Conservation (phyloP, 2,797 vertebrate species). For the Lagodon rhomboides region DNA sequence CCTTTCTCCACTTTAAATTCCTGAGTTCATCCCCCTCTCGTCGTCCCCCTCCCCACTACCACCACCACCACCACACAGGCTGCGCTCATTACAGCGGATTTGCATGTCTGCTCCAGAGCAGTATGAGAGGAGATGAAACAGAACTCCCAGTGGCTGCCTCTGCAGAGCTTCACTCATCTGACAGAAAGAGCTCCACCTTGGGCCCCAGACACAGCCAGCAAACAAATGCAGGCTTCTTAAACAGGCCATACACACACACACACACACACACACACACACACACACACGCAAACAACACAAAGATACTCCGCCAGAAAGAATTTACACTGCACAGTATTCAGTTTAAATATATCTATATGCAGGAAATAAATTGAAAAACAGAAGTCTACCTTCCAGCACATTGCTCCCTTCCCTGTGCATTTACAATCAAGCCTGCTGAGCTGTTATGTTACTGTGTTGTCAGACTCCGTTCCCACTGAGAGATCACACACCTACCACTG, state of each 20-base stretch:
- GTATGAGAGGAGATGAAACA: slow-evolving; percentile 84
- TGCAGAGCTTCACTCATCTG: slow-evolving; percentile 83
- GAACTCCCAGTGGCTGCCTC: slow-evolving; percentile 83
- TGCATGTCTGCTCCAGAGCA: slow-evolving; percentile 85
- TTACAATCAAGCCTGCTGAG: slow-evolving; percentile 53
- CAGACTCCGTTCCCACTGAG: slow-evolving; percentile 40
- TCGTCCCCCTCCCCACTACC: background rate
- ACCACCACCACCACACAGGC: slow-evolving; percentile 68
- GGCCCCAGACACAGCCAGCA: slow-evolving; percentile 76
- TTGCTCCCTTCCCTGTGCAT: slow-evolving; percentile 39
- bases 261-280: slow-evolving; percentile 17
- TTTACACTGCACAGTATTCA: slow-evolving; percentile 57
- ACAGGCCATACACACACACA: slow-evolving; percentile 51
- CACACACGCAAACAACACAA: slow-evolving; percentile 35
- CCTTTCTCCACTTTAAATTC: slow-evolving; percentile 76
- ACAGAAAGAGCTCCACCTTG: slow-evolving; percentile 82
- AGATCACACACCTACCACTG: slow-evolving; percentile 46
- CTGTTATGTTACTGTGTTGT: slow-evolving; percentile 36
- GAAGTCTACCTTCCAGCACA: slow-evolving; percentile 52
- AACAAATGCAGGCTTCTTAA: slow-evolving; percentile 77
- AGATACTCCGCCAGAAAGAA: slow-evolving; percentile 58
- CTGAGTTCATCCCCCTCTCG: slow-evolving; percentile 59
- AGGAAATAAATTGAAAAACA: slow-evolving; percentile 67
- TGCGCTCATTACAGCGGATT: slow-evolving; percentile 85
- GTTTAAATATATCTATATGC: slow-evolving; percentile 72